Conservation (phyloP, 2,113 vertebrate genomes). For the Sciurus niger region DNA sequence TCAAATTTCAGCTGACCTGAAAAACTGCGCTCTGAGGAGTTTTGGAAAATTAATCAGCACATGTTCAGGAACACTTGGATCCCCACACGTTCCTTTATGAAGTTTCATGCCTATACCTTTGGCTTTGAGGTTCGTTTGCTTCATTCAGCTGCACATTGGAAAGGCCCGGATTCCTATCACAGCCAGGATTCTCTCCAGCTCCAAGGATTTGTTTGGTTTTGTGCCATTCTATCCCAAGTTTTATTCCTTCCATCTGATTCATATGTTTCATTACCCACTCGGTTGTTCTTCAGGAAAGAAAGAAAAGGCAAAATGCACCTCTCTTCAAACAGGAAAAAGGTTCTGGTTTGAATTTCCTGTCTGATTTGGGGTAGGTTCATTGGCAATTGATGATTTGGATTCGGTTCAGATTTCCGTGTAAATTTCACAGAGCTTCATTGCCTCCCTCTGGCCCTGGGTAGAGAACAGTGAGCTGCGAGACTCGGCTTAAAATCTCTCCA, state of each 20-base stretch:
- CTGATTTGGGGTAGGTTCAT: slow-evolving; percentile 66
- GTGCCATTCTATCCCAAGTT: slow-evolving; percentile 68
- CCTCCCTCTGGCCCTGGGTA: background rate
- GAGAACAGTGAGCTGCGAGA: background rate
- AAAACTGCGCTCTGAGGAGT: background rate
- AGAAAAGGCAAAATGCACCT: background rate
- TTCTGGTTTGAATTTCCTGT: slow-evolving; percentile 80
- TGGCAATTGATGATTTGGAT: slow-evolving; percentile 62
- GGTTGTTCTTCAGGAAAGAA: background rate
- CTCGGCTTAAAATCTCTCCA: background rate
- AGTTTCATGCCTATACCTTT: background rate
- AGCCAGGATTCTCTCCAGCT: slow-evolving; percentile 60
- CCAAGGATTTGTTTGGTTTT: slow-evolving; percentile 60
- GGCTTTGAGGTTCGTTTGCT: slow-evolving; percentile 51
- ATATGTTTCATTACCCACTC: slow-evolving; percentile 45
- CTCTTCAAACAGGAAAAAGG: slow-evolving; percentile 59
- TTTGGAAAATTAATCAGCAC: slow-evolving; percentile 41
- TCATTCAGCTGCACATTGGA: slow-evolving; percentile 21
- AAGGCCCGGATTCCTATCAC: slow-evolving; percentile 52
- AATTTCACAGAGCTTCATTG: slow-evolving; percentile 66
- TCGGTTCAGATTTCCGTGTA: slow-evolving; percentile 63
- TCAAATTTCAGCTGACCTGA: background rate
- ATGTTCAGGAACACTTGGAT: background rate
- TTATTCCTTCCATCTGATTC: slow-evolving; percentile 73
- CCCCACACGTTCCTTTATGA: background rate